These are phyloP conservation scores for Tyto alba DNA, from an alignment of 2,113 vertebrate genomes.

Conservation along the genomic window DNA sequence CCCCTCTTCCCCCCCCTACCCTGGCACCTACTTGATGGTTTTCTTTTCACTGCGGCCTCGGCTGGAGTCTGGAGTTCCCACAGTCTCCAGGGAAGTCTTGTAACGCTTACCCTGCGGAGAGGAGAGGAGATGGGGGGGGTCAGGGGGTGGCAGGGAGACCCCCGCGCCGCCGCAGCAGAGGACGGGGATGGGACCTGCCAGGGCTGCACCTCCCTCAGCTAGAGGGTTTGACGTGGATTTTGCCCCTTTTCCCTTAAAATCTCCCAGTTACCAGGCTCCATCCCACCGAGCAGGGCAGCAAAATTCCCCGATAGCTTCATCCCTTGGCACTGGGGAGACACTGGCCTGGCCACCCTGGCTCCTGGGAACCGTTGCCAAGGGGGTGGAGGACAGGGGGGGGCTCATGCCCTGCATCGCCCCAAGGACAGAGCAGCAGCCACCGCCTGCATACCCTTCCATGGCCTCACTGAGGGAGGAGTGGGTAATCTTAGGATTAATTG, in stretches of 20 bases:
- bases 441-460: not conserved
- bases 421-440: not conserved
- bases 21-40: constrained; percentile 96
- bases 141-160: not conserved
- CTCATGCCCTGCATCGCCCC: fast-evolving
- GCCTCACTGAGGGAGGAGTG: not conserved
- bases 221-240: not conserved
- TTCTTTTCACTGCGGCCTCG: constrained; percentile 95
- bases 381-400: not conserved
- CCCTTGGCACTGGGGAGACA: too few relatives aligned
- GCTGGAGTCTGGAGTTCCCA: constrained; percentile 91
- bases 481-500: constrained; percentile 53
- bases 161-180: fast-evolving
- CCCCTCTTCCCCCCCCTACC: not conserved
- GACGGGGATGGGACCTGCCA: not conserved
- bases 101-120: constrained; percentile 87
- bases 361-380: not conserved
- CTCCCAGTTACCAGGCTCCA: fast-evolving
- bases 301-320: not conserved
- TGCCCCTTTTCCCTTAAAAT: not conserved
- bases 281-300: not conserved
- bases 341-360: not conserved
- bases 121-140: not conserved
- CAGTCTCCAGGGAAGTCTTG: constrained; percentile 92
- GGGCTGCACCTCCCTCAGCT: too few relatives aligned